Base-by-base conservation (phyloP, 1,140 invertebrate genomes). In the Riptortus pedestris region DNA sequence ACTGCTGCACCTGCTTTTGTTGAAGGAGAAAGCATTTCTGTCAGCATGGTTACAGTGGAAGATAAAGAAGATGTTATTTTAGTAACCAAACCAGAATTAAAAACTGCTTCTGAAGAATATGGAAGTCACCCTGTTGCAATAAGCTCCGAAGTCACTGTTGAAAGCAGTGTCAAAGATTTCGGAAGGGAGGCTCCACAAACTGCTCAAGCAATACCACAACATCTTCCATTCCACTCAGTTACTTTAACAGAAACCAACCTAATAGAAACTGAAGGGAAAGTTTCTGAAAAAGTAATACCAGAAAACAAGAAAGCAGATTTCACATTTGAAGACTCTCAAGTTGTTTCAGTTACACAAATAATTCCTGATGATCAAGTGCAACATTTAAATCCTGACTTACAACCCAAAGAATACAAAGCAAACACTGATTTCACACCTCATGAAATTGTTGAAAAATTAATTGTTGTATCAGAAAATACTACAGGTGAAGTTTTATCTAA, bases 371-470 rank as follows among this genome's bases (percentile, higher is more conserved):
- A 69, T 60, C 66, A 70, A 27, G 52, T 63, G n/a, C 33, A 48
- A 33, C 47, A 48, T 14, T 64, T 69, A 26, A 33, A n/a, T 43
- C 60, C 65, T 45, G 60, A 66, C 16, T 38, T 20, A 33, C 58
- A 63, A 29, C 66, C 64, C 24, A 60, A 65, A 45, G 47, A 61
- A 26, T 60, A 66, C 38, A 58, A 58, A 31, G 79, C 81, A 26
- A 69, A 71, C 2, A 57, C 80, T 3, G 74, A 77, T 51, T 74
- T 82, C 62, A 71, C 75, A 62, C 69, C 75, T 16, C 74, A 80
- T 68, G 70, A 71, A 48, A 76, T 82, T 26, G 80, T 80, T 4
- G 73, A 78, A 0, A 78, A 76, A 66, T 76, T 76, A 51, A 76
- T 68, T 11, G 29, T 68, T 20, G 29, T 64, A 18, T 28, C 69